Conservation (phyloP, 92 coral and sea anemone species). For the Phenganax subtilis region DNA sequence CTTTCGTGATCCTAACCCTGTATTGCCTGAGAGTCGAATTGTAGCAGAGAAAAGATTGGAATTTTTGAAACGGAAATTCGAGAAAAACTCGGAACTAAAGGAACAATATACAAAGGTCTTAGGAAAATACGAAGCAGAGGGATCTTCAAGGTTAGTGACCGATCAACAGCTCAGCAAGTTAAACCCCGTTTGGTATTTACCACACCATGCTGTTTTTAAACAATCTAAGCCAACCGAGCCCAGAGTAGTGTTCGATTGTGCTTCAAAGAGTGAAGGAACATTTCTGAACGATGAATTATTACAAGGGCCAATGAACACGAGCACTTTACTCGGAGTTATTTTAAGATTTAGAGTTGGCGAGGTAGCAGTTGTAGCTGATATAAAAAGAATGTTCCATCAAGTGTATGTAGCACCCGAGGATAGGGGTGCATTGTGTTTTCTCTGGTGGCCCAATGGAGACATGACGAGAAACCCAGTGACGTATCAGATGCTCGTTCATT, state of each 20-base stretch:
- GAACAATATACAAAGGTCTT: slow-evolving; percentile 15
- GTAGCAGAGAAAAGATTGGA: slow-evolving; percentile 35
- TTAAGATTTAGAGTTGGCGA: slow-evolving; percentile 20
- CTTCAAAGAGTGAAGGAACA: too few relatives aligned
- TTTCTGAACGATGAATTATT: too few relatives aligned
- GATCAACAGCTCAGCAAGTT: too few relatives aligned
- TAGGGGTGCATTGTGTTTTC: slow-evolving; percentile 16
- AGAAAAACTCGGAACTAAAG: slow-evolving; percentile 26
- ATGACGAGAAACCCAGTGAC: too few relatives aligned
- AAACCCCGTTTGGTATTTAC: too few relatives aligned
- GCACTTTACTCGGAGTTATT: slow-evolving; percentile 12
- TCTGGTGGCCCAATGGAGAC: slow-evolving; percentile 5
- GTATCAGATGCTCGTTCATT: neutral
- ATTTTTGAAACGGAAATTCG: slow-evolving; percentile 40
- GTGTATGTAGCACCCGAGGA: too few relatives aligned
- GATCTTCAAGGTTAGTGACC: too few relatives aligned
- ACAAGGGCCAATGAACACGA: slow-evolving; percentile 44
- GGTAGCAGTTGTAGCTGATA: slow-evolving; percentile 15
- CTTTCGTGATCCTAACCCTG: slow-evolving; percentile 30
- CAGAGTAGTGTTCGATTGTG: too few relatives aligned
- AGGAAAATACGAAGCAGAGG: too few relatives aligned
- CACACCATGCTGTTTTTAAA: too few relatives aligned
- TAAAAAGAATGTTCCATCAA: neutral
- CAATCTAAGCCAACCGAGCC: too few relatives aligned
- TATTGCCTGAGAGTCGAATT: slow-evolving; percentile 34